phyloP scores from a whole-genome alignment of 2,797 vertebrate species.

The Hippocampus kuda region DNA sequence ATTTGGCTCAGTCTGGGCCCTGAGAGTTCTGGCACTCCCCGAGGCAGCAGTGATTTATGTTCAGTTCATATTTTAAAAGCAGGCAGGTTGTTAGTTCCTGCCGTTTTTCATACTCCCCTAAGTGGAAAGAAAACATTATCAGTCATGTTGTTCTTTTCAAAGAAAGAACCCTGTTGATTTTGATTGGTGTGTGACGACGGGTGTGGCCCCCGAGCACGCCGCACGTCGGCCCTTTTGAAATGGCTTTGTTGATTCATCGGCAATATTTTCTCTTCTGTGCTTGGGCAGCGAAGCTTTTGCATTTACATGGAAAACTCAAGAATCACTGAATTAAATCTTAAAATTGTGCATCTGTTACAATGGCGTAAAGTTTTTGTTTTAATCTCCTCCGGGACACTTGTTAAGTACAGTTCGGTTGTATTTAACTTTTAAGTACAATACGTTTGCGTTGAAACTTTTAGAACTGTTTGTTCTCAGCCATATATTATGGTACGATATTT shows the following conservation, averaged over 20 bases:
- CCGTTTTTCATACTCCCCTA: background rate
- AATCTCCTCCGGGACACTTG: no score
- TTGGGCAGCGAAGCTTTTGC: background rate
- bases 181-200: background rate
- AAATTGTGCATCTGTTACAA: no score
- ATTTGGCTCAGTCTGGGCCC: background rate
- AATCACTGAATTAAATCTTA: no score
- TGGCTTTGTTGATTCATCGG: background rate
- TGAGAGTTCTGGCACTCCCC: background rate
- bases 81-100: slow-evolving; percentile 1
- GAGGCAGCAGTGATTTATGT: background rate
- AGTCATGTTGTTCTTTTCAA: background rate
- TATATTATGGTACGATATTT: no score
- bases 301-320: no score
- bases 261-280: background rate
- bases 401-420: no score
- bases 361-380: no score
- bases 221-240: background rate
- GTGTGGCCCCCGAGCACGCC: background rate
- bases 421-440: no score
- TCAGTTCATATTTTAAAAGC: background rate
- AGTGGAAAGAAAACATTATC: background rate
- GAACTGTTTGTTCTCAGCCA: no score
- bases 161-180: background rate
- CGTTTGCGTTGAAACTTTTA: no score